Conservation (phyloP, 2,888 invertebrate species). For the Vanessa cardui region DNA sequence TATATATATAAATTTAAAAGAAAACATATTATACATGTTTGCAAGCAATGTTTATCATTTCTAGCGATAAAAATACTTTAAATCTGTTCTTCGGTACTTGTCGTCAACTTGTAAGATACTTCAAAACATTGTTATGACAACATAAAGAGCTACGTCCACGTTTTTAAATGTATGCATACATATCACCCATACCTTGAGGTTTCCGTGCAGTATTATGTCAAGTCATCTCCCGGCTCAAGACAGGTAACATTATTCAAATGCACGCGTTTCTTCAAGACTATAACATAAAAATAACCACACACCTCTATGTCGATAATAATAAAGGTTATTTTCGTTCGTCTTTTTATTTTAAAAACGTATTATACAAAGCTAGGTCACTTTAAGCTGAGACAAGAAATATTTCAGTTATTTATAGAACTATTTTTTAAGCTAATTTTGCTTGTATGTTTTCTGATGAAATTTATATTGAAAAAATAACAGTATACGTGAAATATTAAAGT, state of each 20-base stretch:
- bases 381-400: slow-evolving; percentile 40
- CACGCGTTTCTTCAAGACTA: slow-evolving; percentile 56
- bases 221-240: slow-evolving; percentile 74
- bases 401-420: neutral
- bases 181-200: slow-evolving; percentile 58
- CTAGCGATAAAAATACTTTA: too few species aligned
- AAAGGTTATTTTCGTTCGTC: neutral
- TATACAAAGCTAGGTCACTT: slow-evolving; percentile 63
- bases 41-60: neutral
- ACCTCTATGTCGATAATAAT: neutral
- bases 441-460: too few species aligned
- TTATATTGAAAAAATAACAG: too few species aligned
- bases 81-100: neutral
- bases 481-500: too few species aligned
- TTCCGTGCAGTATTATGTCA: slow-evolving; percentile 68
- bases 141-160: slow-evolving; percentile 1
- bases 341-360: slow-evolving; percentile 44
- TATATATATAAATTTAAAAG: too few species aligned
- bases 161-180: slow-evolving; percentile 22
- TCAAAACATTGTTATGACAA: slow-evolving; percentile 10
- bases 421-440: too few species aligned
- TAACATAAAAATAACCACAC: slow-evolving; percentile 11
- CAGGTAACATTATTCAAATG: slow-evolving; percentile 80
- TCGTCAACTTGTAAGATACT: slow-evolving; percentile 1
- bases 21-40: too few species aligned